These are phyloP conservation scores for Latrodectus elegans DNA, from an alignment of 2,888 invertebrate genomes.

Conservation along the genomic window DNA sequence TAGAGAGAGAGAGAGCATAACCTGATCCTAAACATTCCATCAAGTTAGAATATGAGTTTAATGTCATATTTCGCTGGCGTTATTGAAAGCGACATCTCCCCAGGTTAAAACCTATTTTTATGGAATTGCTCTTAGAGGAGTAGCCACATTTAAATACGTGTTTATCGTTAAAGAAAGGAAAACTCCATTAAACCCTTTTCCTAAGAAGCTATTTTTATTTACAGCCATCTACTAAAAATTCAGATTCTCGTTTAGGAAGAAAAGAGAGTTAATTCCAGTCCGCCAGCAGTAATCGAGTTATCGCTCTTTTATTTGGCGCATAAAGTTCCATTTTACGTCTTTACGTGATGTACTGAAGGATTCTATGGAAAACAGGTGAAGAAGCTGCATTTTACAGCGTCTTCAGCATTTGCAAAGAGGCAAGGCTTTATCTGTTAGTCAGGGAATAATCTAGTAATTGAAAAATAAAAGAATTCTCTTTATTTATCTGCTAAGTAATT, in stretches of 20 bases:
- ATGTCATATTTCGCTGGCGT: too few species aligned
- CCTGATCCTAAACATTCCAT: too few species aligned
- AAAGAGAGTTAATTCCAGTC: constrained; percentile 42
- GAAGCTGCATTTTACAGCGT: constrained; percentile 37
- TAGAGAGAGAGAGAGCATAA: too few species aligned
- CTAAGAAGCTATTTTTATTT: constrained; percentile 40
- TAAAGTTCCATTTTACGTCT: constrained; percentile 52
- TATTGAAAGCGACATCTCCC: too few species aligned
- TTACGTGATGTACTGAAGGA: constrained; percentile 40
- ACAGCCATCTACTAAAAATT: constrained; percentile 40
- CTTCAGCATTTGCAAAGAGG: constrained; percentile 18
- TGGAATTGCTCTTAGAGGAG: constrained; percentile 29
- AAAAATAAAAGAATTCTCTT: constrained; percentile 3
- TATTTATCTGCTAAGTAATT: constrained; percentile 2
- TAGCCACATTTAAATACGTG: constrained; percentile 17
- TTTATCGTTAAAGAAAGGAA: constrained; percentile 30
- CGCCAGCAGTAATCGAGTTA: constrained; percentile 49
- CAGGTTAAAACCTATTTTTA: background rate
- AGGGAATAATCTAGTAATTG: background rate
- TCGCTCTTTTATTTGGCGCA: constrained; percentile 49
- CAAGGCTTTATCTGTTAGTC: constrained; percentile 4
- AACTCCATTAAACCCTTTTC: constrained; percentile 13
- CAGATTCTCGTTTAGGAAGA: constrained; percentile 27
- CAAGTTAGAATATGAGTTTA: too few species aligned
- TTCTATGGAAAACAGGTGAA: constrained; percentile 36